Conservation (phyloP, 2,113 vertebrate species). For the Elephantulus edwardii region DNA sequence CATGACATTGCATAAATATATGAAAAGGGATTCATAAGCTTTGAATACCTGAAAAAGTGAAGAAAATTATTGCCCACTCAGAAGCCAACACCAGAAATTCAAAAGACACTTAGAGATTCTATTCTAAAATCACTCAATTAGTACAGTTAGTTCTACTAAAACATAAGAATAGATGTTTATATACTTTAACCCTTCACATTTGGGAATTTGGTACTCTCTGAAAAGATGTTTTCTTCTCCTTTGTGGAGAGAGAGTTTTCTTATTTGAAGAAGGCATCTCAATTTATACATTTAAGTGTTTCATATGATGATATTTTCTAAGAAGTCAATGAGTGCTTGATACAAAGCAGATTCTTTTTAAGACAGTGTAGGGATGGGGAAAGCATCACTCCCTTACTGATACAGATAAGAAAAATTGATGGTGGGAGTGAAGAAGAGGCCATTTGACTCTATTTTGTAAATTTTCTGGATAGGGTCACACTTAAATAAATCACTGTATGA, state of each 20-base stretch:
- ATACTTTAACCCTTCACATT: not conserved
- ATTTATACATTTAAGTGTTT: conserved; percentile 46
- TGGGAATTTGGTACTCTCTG: not conserved
- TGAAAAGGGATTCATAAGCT: not conserved
- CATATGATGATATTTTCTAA: conserved; percentile 23
- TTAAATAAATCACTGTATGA: conserved; percentile 67
- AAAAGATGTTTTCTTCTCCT: conserved; percentile 7
- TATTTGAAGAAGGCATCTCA: conserved; percentile 34
- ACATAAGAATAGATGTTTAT: not conserved
- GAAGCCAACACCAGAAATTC: not conserved
- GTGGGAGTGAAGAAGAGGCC: conserved; percentile 35
- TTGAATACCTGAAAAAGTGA: not conserved
- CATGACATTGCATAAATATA: not conserved
- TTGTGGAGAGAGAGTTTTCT: conserved; percentile 1
- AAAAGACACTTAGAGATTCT: not conserved
- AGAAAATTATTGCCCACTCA: not conserved
- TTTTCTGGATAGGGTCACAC: conserved; percentile 54
- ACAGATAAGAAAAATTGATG: conserved; percentile 69
- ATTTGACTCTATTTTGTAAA: conserved; percentile 64
- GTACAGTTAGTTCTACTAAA: not conserved
- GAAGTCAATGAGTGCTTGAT: conserved; percentile 57
- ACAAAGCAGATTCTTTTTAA: conserved; percentile 68
- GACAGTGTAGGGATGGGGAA: not conserved
- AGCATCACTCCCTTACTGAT: conserved; percentile 48
- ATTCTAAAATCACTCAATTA: not conserved